A percentile compares a stretch with the other conserved stretches of the same genome.
phyloP scores from a whole-genome alignment of 2,888 invertebrate genomes.

The Plagodis dolabraria region DNA sequence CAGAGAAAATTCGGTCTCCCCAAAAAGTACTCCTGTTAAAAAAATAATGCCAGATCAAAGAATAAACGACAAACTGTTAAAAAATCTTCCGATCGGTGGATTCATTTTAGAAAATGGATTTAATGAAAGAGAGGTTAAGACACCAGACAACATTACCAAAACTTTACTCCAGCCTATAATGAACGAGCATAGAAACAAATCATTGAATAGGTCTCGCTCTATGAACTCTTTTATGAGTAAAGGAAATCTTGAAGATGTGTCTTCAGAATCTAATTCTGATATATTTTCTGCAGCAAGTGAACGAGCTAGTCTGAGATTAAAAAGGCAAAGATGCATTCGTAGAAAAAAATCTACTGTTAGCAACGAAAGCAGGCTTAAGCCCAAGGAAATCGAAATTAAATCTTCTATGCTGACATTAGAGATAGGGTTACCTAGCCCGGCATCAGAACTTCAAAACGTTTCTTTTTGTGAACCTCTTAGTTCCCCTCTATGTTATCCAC shows the following conservation, averaged over 20 bases:
- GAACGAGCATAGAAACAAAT: slow-evolving; percentile 41
- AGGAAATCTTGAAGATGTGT: slow-evolving; percentile 53
- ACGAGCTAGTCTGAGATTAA: slow-evolving; percentile 67
- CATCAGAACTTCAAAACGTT: slow-evolving; percentile 63
- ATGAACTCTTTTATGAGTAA: slow-evolving; percentile 61
- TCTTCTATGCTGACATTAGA: slow-evolving; percentile 69
- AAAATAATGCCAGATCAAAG: slow-evolving; percentile 62
- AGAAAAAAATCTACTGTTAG: slow-evolving; percentile 79
- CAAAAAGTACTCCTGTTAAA: slow-evolving; percentile 68
- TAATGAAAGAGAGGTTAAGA: slow-evolving; percentile 80
- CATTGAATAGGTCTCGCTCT: slow-evolving; percentile 67
- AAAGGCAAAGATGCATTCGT: slow-evolving; percentile 85
- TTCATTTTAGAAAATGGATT: slow-evolving; percentile 78
- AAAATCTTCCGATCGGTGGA: slow-evolving; percentile 76
- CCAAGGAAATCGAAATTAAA: slow-evolving; percentile 53
- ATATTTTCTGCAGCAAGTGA: slow-evolving; percentile 58
- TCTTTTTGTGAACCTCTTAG: slow-evolving; percentile 65
- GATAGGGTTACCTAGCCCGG: slow-evolving; percentile 77
- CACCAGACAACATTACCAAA: slow-evolving; percentile 65
- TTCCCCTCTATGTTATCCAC: slow-evolving; percentile 54
- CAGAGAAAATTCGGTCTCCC: slow-evolving; percentile 76
- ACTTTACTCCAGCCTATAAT: slow-evolving; percentile 38
- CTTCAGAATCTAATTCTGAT: slow-evolving; percentile 74
- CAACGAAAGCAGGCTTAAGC: slow-evolving; percentile 67
- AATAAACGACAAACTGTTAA: slow-evolving; percentile 69